Percentiles rank a stretch among this genome's conserved stretches.
phyloP scores from a whole-genome alignment of 2,113 vertebrate genomes.

The Notarius quadriscutis region DNA sequence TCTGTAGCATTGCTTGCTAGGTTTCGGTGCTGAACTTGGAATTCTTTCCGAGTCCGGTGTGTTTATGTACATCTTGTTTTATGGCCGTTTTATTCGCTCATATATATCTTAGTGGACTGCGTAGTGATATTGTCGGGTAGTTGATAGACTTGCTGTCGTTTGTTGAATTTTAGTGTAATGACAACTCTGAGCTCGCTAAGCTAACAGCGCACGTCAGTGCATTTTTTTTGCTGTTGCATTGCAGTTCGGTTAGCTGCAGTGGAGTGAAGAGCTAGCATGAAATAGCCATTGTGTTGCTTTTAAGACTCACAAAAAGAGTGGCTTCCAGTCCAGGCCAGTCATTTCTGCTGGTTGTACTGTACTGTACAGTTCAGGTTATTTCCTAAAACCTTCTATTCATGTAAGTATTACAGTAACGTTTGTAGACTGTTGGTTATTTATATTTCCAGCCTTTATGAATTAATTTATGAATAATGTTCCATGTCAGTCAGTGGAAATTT shows the following conservation, averaged over 20 bases:
- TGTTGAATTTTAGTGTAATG: not conserved
- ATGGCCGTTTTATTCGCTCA: not conserved
- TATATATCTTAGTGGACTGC: not conserved
- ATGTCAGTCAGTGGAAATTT: not conserved
- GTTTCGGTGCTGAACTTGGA: not conserved
- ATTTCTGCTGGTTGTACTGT: not conserved
- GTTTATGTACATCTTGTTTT: not conserved
- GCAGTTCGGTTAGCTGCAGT: conserved; percentile 42
- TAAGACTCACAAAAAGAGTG: not conserved
- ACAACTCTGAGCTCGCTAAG: not conserved
- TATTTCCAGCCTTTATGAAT: not conserved
- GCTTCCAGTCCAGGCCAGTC: not conserved
- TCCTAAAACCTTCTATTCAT: not conserved
- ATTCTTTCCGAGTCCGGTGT: not conserved
- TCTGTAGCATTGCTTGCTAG: conserved; percentile 24
- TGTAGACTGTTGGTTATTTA: not conserved
- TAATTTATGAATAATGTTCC: not conserved
- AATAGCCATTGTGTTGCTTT: conserved; percentile 27
- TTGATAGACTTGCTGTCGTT: conserved; percentile 23
- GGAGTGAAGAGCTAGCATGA: conserved; percentile 20
- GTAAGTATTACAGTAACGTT: not conserved
- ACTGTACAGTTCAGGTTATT: not conserved
- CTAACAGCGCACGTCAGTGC: conserved; percentile 46
- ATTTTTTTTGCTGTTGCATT: conserved; percentile 43
- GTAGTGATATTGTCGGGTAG: not conserved